Conservation (phyloP, 2,113 vertebrate genomes). For the Ovis canadensis region DNA sequence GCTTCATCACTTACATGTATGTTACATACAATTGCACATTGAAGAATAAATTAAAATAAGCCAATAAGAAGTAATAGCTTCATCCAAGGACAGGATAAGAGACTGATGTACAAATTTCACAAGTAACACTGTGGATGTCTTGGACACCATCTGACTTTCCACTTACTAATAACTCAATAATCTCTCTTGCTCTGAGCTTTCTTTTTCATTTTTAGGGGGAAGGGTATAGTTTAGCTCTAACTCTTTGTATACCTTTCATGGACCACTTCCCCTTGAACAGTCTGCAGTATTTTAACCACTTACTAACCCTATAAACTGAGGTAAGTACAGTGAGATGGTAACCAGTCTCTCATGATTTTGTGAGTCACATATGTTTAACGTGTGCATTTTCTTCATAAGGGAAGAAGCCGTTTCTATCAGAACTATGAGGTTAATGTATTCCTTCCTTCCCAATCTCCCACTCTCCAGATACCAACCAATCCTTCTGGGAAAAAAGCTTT, state of each 20-base stretch:
- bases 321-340: not conserved
- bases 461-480: not conserved
- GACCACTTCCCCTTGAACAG: slow-evolving; percentile 4
- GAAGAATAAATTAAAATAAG: not conserved
- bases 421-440: slow-evolving; percentile 10
- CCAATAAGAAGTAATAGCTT: not conserved
- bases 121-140: not conserved
- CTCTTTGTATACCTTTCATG: not conserved
- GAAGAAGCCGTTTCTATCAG: not conserved
- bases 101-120: not conserved
- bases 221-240: not conserved
- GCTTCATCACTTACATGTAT: not conserved
- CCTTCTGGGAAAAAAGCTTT: slow-evolving; percentile 50
- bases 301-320: not conserved
- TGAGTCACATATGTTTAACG: not conserved
- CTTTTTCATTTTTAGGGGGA: not conserved
- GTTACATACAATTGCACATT: not conserved
- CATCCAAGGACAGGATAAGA: not conserved
- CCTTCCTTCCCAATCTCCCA: slow-evolving; percentile 36
- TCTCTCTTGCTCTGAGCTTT: not conserved
- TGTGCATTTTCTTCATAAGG: not conserved
- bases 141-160: not conserved
- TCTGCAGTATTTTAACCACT: slow-evolving; percentile 9
- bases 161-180: not conserved
- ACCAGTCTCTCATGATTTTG: not conserved